Evolutionary conservation across 2,888 invertebrate genomes (phyloP).

Genomic region (Heliconius erato): DNA sequence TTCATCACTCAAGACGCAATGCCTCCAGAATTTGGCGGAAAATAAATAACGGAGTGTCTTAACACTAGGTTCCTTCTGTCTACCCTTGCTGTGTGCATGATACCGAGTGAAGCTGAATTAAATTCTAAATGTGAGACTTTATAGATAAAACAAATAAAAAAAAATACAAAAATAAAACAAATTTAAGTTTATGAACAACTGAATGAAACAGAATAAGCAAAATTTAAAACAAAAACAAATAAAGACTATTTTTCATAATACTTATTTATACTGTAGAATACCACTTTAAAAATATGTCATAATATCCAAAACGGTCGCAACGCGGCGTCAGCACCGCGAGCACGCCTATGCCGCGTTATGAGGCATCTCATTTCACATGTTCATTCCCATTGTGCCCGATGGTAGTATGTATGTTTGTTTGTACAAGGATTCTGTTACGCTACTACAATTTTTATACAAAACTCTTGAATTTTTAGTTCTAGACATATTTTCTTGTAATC

Average conservation of each 20-base stretch:
- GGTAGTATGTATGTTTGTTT: conserved; percentile 59
- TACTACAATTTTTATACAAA: conserved; percentile 43
- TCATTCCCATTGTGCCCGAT: conserved; percentile 68
- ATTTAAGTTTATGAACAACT: too few relatives aligned
- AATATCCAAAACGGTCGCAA: conserved; percentile 32
- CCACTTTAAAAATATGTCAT: background rate
- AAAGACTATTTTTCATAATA: background rate
- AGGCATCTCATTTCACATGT: conserved; percentile 83
- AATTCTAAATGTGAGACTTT: too few relatives aligned
- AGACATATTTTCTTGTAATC: conserved; percentile 40
- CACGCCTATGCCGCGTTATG: conserved; percentile 68
- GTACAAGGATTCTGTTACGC: conserved; percentile 62
- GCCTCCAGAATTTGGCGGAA: too few relatives aligned
- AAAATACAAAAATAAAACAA: too few relatives aligned
- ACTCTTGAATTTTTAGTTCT: conserved; percentile 36
- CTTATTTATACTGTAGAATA: too few relatives aligned
- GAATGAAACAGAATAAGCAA: background rate
- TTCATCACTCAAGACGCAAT: too few relatives aligned
- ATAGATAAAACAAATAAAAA: too few relatives aligned
- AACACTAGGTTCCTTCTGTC: too few relatives aligned
- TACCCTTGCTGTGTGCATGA: too few relatives aligned
- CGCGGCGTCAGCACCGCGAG: conserved; percentile 52
- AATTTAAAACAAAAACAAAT: background rate
- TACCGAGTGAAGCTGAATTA: too few relatives aligned
- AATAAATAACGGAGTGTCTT: too few relatives aligned